These are phyloP conservation scores for Elegia similella DNA, from an alignment of 2,888 invertebrate species.

Conservation along the genomic window DNA sequence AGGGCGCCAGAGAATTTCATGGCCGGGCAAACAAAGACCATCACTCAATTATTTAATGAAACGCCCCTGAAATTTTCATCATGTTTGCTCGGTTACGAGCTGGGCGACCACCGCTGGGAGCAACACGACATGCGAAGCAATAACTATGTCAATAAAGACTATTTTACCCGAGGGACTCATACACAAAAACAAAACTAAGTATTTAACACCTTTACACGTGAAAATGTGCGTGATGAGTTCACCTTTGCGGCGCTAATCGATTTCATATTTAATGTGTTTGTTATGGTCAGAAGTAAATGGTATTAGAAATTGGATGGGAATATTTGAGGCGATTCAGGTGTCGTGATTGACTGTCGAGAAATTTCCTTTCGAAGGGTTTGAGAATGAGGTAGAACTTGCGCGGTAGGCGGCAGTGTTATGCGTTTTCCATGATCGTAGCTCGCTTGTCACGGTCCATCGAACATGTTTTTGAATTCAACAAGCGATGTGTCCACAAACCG, in stretches of 20 bases:
- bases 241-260: conserved; percentile 15
- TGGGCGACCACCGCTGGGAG: conserved; percentile 26
- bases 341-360: conserved; percentile 42
- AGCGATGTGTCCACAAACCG: too few species aligned
- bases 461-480: too few species aligned
- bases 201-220: conserved; percentile 9
- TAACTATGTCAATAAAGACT: conserved; percentile 4
- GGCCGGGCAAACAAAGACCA: not conserved
- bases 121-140: conserved; percentile 13
- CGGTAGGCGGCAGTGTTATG: too few species aligned
- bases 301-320: conserved; percentile 35
- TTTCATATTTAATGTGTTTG: conserved; percentile 24
- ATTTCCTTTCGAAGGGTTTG: too few species aligned
- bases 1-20: not conserved
- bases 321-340: conserved; percentile 42
- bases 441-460: too few species aligned
- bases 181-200: conserved; percentile 1
- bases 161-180: not conserved
- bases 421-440: too few species aligned
- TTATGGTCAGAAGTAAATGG: conserved; percentile 22
- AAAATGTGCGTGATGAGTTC: conserved; percentile 9
- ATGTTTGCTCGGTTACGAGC: conserved; percentile 37
- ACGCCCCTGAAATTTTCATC: conserved; percentile 41
- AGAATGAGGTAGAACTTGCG: too few species aligned
- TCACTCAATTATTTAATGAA: conserved; percentile 11